phyloP scores from a whole-genome alignment of 2,113 vertebrate species.

The Sigmodon hispidus region DNA sequence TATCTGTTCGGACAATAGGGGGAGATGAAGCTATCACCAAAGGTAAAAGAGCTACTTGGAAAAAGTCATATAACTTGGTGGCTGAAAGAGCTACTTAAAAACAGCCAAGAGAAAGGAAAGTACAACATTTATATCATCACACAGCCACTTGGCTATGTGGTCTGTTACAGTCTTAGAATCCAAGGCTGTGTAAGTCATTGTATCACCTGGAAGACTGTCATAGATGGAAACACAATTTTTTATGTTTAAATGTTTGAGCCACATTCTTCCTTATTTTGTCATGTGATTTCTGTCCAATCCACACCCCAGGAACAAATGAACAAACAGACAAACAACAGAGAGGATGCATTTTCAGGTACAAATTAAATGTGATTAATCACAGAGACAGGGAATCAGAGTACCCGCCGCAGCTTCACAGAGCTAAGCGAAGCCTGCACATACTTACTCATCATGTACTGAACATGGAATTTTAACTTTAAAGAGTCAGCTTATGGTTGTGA shows the following conservation, averaged over 20 bases:
- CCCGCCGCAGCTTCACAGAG: not conserved
- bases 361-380: conserved; percentile 1
- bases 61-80: not conserved
- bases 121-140: not conserved
- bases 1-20: conserved; percentile 78
- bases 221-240: not conserved
- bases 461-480: not conserved
- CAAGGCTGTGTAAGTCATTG: not conserved
- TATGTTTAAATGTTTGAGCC: conserved; percentile 5
- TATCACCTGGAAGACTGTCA: not conserved
- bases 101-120: conserved; percentile 33
- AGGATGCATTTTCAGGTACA: conserved; percentile 23
- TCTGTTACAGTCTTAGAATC: not conserved
- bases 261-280: not conserved
- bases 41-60: conserved; percentile 44
- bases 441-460: not conserved
- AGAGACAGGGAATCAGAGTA: not conserved
- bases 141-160: not conserved
- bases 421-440: not conserved
- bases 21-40: conserved; percentile 71
- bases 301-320: not conserved
- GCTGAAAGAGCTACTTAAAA: not conserved
- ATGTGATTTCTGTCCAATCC: not conserved
- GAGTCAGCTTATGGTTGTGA: conserved; percentile 67
- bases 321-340: not conserved